phyloP scores from a whole-genome alignment of 2,797 vertebrate genomes.

The Hipposideros larvatus region DNA sequence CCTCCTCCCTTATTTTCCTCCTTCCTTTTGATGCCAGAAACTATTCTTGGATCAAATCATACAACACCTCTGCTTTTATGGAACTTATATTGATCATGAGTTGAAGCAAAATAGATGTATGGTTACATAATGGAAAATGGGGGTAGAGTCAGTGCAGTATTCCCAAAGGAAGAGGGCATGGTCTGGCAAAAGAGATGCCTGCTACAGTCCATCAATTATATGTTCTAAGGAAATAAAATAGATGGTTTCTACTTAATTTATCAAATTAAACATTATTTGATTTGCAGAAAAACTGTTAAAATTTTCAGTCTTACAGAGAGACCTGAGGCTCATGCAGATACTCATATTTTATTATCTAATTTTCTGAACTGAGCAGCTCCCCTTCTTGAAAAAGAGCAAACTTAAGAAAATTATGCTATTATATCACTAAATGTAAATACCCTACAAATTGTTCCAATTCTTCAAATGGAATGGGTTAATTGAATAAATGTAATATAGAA shows the following conservation, averaged over 20 bases:
- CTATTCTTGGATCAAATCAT: neutral
- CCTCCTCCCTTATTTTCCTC: neutral
- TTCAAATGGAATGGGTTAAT: neutral
- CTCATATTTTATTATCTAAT: constrained; percentile 6
- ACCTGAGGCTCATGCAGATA: neutral
- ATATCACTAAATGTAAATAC: neutral
- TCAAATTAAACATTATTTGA: neutral
- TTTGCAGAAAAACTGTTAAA: neutral
- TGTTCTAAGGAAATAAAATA: neutral
- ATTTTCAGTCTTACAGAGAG: neutral
- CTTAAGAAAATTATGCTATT: constrained; percentile 7
- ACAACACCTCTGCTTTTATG: neutral
- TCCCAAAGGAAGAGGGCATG: neutral
- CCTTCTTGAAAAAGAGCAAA: neutral
- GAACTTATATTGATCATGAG: neutral
- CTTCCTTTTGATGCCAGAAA: neutral
- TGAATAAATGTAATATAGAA: neutral
- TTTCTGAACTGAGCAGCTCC: neutral
- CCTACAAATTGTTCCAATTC: neutral
- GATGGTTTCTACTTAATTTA: neutral
- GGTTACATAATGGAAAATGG: neutral
- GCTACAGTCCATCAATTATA: neutral
- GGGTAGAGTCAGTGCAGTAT: neutral
- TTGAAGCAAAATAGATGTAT: neutral
- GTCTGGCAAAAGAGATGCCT: neutral